Base-by-base conservation (phyloP, 2,888 invertebrate genomes). In the Orchesellides sinensis region DNA sequence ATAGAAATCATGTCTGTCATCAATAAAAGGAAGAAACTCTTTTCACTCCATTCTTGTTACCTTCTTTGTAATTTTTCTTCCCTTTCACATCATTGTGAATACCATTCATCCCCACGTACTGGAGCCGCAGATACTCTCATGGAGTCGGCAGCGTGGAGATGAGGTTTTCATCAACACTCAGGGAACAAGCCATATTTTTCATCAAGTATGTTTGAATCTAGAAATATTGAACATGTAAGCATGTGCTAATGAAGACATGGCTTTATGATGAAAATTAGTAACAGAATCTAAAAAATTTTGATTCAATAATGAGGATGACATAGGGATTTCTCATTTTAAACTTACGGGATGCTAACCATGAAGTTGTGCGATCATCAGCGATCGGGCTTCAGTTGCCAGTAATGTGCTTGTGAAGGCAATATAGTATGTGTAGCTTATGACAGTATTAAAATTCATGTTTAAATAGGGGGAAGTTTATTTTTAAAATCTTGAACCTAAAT, bases 41-140 rank as follows among this genome's bases (percentile, higher is more conserved):
- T 65, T 59, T 59, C 59, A 59, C 2, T 17, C n/a, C 23, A 54
- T 25, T 59, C 12, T 77, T 77, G n/a, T n/a, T n/a, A n/a, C n/a
- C n/a, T n/a, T n/a, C n/a, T n/a, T 52, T 56, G 45, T 74, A 35
- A 66, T 77, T 66, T 77, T 29, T 77, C 66, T 69, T 69, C 23
- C 61, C 29, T 40, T 66, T 78, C 70, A 54, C 61, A 40, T 49
- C 59, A 63, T 40, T 66, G 66, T 61, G 61, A 78, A 29, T 35
- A 56, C 27, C 45, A 45, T 40, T 40, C 23, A 72, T 40, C 40
- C 40, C 61, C 66, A 35, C 45, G n/a, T n/a, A 68, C 47, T 65
- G 74, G 74, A 77, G 68, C 77, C 66, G 45, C 40, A 45, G n/a
- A n/a, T 32, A 32, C 5, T 32, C 6, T 40, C 40, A 14, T 40